phyloP scores from a whole-genome alignment of 92 coral and sea anemone species.

The Chrysogorgia sp. region DNA sequence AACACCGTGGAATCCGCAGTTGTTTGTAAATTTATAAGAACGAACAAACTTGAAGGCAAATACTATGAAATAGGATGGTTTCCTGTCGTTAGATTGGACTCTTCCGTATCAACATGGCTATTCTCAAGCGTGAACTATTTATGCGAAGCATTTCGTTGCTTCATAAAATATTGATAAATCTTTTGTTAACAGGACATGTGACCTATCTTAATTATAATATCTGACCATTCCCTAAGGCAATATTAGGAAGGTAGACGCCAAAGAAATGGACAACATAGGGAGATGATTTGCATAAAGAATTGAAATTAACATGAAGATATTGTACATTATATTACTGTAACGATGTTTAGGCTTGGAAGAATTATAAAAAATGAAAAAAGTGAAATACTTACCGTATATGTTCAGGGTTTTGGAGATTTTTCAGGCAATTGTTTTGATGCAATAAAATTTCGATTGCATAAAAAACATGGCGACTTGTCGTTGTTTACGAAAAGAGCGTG shows the following conservation, averaged over 20 bases:
- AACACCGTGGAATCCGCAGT: not conserved
- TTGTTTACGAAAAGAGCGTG: too few relatives aligned
- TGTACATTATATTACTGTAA: not conserved
- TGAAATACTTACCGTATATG: not conserved
- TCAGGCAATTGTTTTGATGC: too few relatives aligned
- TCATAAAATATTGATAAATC: conserved; percentile 96
- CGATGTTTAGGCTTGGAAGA: too few relatives aligned
- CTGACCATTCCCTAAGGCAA: conserved; percentile 18
- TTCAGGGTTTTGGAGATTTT: not conserved
- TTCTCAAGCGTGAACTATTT: conserved; percentile 2
- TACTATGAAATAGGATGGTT: not conserved
- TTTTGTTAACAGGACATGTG: conserved; percentile 93
- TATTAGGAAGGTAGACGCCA: conserved; percentile 4
- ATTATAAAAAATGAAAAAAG: not conserved
- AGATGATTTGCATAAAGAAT: not conserved
- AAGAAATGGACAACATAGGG: not conserved
- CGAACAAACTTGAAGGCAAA: not conserved
- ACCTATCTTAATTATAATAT: conserved; percentile 85
- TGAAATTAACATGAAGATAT: not conserved
- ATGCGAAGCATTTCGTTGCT: conserved; percentile 3
- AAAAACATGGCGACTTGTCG: too few relatives aligned
- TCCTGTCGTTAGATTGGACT: not conserved
- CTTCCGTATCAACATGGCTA: conserved; percentile 22
- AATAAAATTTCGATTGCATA: too few relatives aligned
- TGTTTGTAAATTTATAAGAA: not conserved